Percentiles rank a stretch among this genome's conserved stretches.
Conservation (phyloP, 1,140 invertebrate genomes). For the Daktulosphaira vitifoliae region DNA sequence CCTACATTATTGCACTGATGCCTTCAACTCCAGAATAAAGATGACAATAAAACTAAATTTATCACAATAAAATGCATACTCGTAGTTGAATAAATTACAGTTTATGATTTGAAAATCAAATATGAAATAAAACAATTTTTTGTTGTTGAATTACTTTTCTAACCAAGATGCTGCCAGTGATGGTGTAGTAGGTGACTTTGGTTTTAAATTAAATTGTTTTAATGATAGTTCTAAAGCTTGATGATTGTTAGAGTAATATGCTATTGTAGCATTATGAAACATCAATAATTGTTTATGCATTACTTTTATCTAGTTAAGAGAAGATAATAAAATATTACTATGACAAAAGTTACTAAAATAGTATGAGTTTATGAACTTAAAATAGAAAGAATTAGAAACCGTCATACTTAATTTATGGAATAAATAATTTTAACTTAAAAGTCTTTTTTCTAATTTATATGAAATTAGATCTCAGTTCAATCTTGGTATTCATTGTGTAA, state of each 20-base stretch:
- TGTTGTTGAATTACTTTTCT: conserved; percentile 51
- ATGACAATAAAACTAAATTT: neutral
- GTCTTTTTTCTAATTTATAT: too few relatives aligned
- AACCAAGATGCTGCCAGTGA: conserved; percentile 59
- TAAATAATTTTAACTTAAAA: too few relatives aligned
- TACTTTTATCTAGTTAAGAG: conserved; percentile 84
- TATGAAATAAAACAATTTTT: neutral
- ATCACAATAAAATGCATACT: conserved; percentile 25
- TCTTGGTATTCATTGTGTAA: too few relatives aligned
- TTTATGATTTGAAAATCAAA: neutral
- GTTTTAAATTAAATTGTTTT: conserved; percentile 90
- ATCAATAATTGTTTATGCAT: conserved; percentile 95
- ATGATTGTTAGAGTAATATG: conserved; percentile 94
- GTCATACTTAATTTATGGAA: too few relatives aligned
- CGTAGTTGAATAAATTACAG: conserved; percentile 1
- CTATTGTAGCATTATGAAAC: conserved; percentile 92
- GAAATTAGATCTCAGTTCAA: too few relatives aligned
- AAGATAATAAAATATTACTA: too few relatives aligned
- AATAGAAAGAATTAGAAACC: too few relatives aligned
- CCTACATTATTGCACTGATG: too few relatives aligned
- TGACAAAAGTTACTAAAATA: too few relatives aligned
- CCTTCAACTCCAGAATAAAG: too few relatives aligned
- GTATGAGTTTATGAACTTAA: too few relatives aligned
- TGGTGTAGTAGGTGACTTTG: conserved; percentile 62
- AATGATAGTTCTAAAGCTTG: conserved; percentile 85